Base-by-base conservation (phyloP, 1,140 invertebrate species). In the Eciton burchellii region DNA sequence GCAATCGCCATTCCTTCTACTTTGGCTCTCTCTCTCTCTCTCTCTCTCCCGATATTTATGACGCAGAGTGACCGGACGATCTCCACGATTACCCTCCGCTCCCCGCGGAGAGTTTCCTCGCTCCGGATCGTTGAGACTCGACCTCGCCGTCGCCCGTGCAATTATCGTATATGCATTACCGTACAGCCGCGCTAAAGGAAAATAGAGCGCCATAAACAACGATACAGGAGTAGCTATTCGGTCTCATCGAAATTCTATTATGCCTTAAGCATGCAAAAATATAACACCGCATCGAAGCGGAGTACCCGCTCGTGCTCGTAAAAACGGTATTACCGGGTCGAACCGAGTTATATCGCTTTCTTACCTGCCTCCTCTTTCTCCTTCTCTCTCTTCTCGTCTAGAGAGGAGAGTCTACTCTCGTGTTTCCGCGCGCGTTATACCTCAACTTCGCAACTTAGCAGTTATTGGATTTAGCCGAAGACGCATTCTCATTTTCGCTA, bases 391-490 rank as follows among this genome's bases (percentile, higher is more conserved):
- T n/a, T n/a, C n/a, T n/a, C n/a, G n/a, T n/a, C n/a, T n/a, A n/a
- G n/a, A 6, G 35, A 65, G 35, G 59, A 24, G 26, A 49, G 12
- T 12, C 49, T 76, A 76, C 52, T 65, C 59, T 11, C 19, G 60
- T 65, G 35, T 65, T 19, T 26, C 11, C 29, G 9, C 52, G 35
- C 62, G 29, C 8, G 41, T 3, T 66, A 66, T 41, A 14, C 5
- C 12, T 52, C 2, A 43, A 66, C 60, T 77, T 77, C 24, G 49
- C 45, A 52, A 63, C 26, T 43, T 35, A 19, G 47, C 41, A 41
- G n/a, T 56, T 68, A 68, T 77, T 65, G 52, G 14, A 68, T 68
- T 79, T 56, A 45, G 24, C 35, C 35, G 24, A 70, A 79, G 35
- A 56, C 65, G 14, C 49, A 47, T 77, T 66, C 3, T 56, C 62